A percentile compares a stretch with the other conserved stretches of the same genome.
Evolutionary conservation across 2,113 vertebrate genomes (phyloP).

Genomic region (Hepsetus odoe): DNA sequence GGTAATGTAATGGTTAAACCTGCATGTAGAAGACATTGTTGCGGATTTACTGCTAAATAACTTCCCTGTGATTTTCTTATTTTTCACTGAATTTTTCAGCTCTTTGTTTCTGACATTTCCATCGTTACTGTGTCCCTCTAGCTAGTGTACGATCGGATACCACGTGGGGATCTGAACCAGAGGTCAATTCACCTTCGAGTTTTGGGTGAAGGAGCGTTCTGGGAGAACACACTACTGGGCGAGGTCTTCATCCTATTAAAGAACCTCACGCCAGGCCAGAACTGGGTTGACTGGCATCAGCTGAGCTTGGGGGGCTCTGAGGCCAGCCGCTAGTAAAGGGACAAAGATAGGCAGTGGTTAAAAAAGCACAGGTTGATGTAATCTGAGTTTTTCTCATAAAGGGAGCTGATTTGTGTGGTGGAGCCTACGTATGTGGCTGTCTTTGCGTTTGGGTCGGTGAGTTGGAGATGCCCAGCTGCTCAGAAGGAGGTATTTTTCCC

Average conservation of each 20-base stretch:
- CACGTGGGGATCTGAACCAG: constrained; percentile 89
- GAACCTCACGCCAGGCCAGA: constrained; percentile 83
- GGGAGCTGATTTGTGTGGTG: not conserved
- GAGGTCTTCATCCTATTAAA: constrained; percentile 88
- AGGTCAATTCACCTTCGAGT: constrained; percentile 91
- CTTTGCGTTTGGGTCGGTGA: constrained; percentile 44
- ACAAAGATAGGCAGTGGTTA: not conserved
- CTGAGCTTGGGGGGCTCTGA: constrained; percentile 78
- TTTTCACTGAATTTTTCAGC: not conserved
- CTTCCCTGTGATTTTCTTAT: not conserved
- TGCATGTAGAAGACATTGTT: not conserved
- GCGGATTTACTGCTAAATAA: not conserved
- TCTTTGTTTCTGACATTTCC: not conserved
- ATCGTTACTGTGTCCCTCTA: constrained; percentile 52
- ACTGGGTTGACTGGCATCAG: constrained; percentile 93
- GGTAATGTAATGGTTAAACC: constrained; percentile 67
- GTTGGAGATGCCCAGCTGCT: constrained; percentile 49
- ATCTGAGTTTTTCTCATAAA: not conserved
- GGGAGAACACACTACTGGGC: constrained; percentile 93
- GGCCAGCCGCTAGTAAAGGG: constrained; percentile 65
- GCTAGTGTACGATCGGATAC: constrained; percentile 93
- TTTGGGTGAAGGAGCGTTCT: constrained; percentile 91
- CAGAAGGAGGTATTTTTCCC: constrained; percentile 54
- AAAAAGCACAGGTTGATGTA: not conserved
- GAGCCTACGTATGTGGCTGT: constrained; percentile 8